Conservation (phyloP, 2,797 vertebrate genomes). For the Esox lucius region DNA sequence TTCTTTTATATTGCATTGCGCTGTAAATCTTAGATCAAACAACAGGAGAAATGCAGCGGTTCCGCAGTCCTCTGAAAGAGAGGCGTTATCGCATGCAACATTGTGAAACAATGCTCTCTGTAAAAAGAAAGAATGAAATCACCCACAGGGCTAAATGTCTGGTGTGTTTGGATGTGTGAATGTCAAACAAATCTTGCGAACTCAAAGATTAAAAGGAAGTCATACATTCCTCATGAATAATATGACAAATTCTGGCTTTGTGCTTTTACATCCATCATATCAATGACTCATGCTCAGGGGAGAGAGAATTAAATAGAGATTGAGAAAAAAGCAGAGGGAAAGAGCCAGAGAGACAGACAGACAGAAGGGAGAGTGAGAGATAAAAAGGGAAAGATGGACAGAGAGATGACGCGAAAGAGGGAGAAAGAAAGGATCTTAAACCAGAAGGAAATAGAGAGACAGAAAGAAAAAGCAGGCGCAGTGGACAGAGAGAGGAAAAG, state of each 20-base stretch:
- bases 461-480: not conserved
- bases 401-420: conserved; percentile 9
- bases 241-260: conserved; percentile 7
- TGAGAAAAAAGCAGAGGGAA: not conserved
- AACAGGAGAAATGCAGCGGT: too few species aligned
- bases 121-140: not conserved
- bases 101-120: not conserved
- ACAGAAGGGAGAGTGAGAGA: not conserved
- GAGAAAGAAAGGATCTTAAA: not conserved
- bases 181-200: conserved; percentile 3
- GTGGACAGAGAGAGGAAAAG: not conserved
- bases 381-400: conserved; percentile 5
- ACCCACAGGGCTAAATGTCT: conserved; percentile 9
- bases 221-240: not conserved
- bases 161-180: conserved; percentile 6
- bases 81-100: not conserved
- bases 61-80: not conserved
- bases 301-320: not conserved
- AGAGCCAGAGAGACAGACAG: not conserved
- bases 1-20: too few species aligned
- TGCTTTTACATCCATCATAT: not conserved
- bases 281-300: not conserved
- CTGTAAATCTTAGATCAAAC: too few species aligned
- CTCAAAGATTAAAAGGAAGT: conserved; percentile 1
- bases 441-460: not conserved